Base-by-base conservation (phyloP, 2,113 vertebrate genomes). In the Platycercus adscitus region DNA sequence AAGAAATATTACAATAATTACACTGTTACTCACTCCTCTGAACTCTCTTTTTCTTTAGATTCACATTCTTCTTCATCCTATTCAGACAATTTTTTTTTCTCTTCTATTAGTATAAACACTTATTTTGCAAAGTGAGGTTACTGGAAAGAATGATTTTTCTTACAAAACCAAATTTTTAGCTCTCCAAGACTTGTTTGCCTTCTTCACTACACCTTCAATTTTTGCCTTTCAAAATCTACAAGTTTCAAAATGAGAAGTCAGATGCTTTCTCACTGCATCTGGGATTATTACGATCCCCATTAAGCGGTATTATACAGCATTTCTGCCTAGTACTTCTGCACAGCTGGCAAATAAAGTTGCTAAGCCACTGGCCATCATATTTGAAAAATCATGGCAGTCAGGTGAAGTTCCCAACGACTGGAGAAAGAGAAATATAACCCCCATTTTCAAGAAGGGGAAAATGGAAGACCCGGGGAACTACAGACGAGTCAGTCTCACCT, bases 1-100 rank as follows among this genome's bases (percentile, higher is more conserved):
- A 73, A 60, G 6, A 89, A 85, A 76, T 86, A 5, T 35, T 88
- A 66, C 25, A 47, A 78, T 84, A 79, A 61, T 58, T 25, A 49
- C 4, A 17, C 39, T 33, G 49, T 39, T 69, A 52, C 39, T 95
- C 75, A 63, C 9, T 88, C 31, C n/a, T 91, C 70, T 69, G 66
- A 72, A 46, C 5, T 6, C 17, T n/a, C 52, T 64, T 71, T 93
- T 91, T 88, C 69, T 93, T 88, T 83, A 64, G 69, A 81, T 33
- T 96, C 43, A 63, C 17, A 66, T 83, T 93, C 21, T 77, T 96
- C 69, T 96, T 91, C 72, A 80, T 91, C 73, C 69, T 89, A 66
- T 39, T 26, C 49, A 58, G 46, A 86, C n/a, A 53, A 78, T 75
- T 39, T 41, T 93, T 64, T 75, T 79, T 64, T 75, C 72, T 86